phyloP scores from a whole-genome alignment of 2,113 vertebrate species.

The Varanus komodoensis region DNA sequence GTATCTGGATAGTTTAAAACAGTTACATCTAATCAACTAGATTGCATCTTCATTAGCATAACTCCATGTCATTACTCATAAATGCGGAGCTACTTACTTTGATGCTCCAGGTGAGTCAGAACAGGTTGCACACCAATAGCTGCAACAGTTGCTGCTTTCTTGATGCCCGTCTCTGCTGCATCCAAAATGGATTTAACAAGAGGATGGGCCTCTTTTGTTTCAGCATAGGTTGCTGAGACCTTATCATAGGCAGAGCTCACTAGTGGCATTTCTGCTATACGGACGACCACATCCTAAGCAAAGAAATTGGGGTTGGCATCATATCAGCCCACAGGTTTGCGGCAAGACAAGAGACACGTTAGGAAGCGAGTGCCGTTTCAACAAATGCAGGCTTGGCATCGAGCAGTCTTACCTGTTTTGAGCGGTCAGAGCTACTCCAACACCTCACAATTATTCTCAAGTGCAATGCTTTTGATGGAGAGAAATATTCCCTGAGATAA shows the following conservation, averaged over 20 bases:
- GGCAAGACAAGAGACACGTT: too few relatives aligned
- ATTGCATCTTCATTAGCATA: too few relatives aligned
- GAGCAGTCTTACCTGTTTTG: background rate
- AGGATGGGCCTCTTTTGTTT: slow-evolving; percentile 85
- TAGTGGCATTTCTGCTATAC: slow-evolving; percentile 78
- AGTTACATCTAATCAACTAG: too few relatives aligned
- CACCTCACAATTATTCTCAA: background rate
- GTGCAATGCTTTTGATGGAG: background rate
- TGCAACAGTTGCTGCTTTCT: slow-evolving; percentile 56
- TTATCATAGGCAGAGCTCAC: slow-evolving; percentile 79
- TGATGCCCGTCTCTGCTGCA: slow-evolving; percentile 73
- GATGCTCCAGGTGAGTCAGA: slow-evolving; percentile 84
- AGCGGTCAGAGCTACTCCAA: background rate
- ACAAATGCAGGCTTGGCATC: too few relatives aligned
- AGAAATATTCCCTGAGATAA: too few relatives aligned
- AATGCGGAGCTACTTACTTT: slow-evolving; percentile 76
- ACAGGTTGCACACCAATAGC: slow-evolving; percentile 83
- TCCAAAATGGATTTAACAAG: slow-evolving; percentile 83
- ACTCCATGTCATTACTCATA: too few relatives aligned
- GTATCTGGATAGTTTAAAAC: too few relatives aligned
- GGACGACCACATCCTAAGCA: slow-evolving; percentile 71
- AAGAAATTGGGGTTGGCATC: background rate
- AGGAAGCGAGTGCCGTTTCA: background rate
- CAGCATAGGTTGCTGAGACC: slow-evolving; percentile 76
- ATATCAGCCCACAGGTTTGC: background rate